Conservation (phyloP, 2,888 invertebrate species). For the Caenorhabditis sp. region DNA sequence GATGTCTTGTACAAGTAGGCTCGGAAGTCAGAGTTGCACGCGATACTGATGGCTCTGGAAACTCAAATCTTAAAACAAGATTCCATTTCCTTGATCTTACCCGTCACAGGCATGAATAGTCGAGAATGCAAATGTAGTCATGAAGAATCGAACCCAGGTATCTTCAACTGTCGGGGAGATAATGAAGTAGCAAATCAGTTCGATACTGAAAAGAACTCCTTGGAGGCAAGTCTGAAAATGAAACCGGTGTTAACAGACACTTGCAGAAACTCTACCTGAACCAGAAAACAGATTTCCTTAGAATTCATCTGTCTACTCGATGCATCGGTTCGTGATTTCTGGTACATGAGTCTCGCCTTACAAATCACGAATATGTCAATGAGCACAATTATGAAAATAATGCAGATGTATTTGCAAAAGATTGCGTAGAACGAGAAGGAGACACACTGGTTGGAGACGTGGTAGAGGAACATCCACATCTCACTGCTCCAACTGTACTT, state of each 20-base stretch:
- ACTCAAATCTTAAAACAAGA: background rate
- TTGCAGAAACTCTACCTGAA: conserved; percentile 23
- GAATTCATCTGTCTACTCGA: conserved; percentile 23
- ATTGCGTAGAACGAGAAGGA: conserved; percentile 43
- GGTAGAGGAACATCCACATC: conserved; percentile 37
- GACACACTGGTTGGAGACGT: conserved; percentile 32
- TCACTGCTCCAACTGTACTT: conserved; percentile 43
- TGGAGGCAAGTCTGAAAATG: conserved; percentile 41
- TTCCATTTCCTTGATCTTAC: conserved; percentile 1
- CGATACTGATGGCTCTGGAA: conserved; percentile 46
- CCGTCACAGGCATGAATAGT: conserved; percentile 44
- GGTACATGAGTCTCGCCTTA: conserved; percentile 31
- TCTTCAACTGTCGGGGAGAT: conserved; percentile 40
- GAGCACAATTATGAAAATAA: conserved; percentile 31
- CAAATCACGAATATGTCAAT: conserved; percentile 20
- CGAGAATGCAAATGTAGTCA: conserved; percentile 25
- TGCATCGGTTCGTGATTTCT: conserved; percentile 25
- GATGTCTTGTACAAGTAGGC: conserved; percentile 6
- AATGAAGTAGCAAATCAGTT: conserved; percentile 39
- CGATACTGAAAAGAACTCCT: conserved; percentile 42
- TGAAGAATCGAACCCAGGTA: conserved; percentile 32
- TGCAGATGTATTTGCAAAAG: conserved; percentile 43
- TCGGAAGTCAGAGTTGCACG: conserved; percentile 41
- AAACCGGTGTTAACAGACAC: background rate
- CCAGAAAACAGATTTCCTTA: conserved; percentile 28